These are phyloP conservation scores for Poecilia wingei DNA, from an alignment of 2,797 vertebrate species.

Conservation along the genomic window DNA sequence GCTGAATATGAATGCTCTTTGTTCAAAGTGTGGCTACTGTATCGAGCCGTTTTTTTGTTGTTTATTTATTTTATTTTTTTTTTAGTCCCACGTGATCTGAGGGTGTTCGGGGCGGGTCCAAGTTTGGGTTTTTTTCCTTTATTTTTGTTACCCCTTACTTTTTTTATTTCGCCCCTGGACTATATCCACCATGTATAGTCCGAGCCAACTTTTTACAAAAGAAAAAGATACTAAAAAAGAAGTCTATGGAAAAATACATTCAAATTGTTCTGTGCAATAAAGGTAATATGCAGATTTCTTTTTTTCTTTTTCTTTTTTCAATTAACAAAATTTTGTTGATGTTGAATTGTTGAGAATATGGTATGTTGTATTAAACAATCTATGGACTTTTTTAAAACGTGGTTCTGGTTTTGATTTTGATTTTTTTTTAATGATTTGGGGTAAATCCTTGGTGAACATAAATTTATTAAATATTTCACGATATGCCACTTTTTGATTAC, in stretches of 20 bases:
- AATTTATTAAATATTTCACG: background rate
- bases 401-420: constrained; percentile 66
- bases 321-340: constrained; percentile 85
- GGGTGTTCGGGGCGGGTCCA: constrained; percentile 30
- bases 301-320: constrained; percentile 82
- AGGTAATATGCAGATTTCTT: constrained; percentile 88
- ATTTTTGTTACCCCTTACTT: constrained; percentile 52
- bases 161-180: constrained; percentile 77
- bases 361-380: constrained; percentile 90
- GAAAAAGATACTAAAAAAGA: constrained; percentile 76
- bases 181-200: constrained; percentile 80
- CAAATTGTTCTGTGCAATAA: constrained; percentile 90
- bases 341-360: constrained; percentile 88
- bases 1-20: constrained; percentile 82
- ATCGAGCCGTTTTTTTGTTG: constrained; percentile 49
- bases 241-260: constrained; percentile 83
- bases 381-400: constrained; percentile 82
- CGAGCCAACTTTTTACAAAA: constrained; percentile 83
- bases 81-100: constrained; percentile 60
- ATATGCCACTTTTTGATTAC: background rate
- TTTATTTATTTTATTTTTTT: no score
- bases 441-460: background rate
- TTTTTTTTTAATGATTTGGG: no score
- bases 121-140: constrained; percentile 56
- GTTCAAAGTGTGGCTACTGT: constrained; percentile 82